These are phyloP conservation scores for Sebastes oblongus DNA, from an alignment of 2,797 vertebrate species.

Conservation along the genomic window DNA sequence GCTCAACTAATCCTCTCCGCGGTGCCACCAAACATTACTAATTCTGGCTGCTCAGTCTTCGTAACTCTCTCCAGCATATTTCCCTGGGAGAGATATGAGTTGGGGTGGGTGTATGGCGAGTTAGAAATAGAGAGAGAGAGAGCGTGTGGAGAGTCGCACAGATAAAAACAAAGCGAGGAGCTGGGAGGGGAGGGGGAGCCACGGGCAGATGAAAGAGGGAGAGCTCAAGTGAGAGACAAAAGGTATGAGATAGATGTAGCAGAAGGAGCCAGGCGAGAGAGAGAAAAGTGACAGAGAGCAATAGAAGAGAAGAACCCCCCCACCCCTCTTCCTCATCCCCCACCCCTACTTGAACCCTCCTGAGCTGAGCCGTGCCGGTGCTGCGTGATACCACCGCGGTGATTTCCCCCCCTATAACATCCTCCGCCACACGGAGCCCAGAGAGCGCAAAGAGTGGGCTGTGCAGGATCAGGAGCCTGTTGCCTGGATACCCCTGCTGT, in stretches of 20 bases:
- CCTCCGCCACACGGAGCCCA: conserved; percentile 35
- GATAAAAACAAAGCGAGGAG: conserved; percentile 43
- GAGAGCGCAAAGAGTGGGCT: conserved; percentile 18
- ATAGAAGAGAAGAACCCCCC: background rate
- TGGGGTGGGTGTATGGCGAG: conserved; percentile 33
- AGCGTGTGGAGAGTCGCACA: conserved; percentile 11
- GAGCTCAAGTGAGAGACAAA: conserved; percentile 49
- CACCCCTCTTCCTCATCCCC: too few species aligned
- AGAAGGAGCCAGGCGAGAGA: background rate
- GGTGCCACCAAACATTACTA: conserved; percentile 12
- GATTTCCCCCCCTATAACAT: conserved; percentile 17
- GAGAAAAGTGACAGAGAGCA: conserved; percentile 1
- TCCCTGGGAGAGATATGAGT: conserved; percentile 25
- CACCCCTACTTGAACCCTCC: background rate
- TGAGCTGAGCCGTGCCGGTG: background rate
- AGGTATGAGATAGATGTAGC: conserved; percentile 33
- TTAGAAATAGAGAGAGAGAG: conserved; percentile 17
- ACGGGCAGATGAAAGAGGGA: conserved; percentile 40
- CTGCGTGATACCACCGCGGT: conserved; percentile 2
- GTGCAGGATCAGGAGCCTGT: conserved; percentile 65
- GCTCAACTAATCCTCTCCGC: conserved; percentile 8
- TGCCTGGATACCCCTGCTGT: conserved; percentile 75
- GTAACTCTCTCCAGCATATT: conserved; percentile 7
- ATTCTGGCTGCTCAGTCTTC: conserved; percentile 16
- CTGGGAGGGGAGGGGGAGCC: conserved; percentile 12